Evolutionary conservation across 2,888 invertebrate genomes (phyloP), one percentile per base, ranked within the genome.

Genomic region (Patella pellucida): DNA sequence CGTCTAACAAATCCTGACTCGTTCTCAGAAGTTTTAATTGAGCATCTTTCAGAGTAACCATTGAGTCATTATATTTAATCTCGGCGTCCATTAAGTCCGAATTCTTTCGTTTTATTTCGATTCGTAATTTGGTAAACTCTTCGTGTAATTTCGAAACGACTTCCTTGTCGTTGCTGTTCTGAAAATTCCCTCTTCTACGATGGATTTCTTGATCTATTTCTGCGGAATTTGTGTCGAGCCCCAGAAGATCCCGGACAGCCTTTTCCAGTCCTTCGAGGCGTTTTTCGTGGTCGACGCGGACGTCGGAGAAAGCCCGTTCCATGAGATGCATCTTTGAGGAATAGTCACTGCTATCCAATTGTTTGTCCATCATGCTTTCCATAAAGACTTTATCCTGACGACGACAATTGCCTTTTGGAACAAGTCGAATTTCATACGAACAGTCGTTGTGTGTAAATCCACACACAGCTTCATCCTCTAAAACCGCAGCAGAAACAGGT

Each of bases 51-150:
- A 85, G 68, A 14, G 79, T 72, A 54, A 75, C 76, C 11, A 77
- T 72, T 0, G 84, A 86, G 72, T 86, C 86, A 75, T 88, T 87
- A 67, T 86, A 77, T 73, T 82, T 82, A 19, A 81, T 77, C 74
- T 80, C 78, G 5, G 82, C 74, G 16, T 84, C 84, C 12, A 84
- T 69, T n/a, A 88, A 74, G 51, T 82, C 81, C 2, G 81, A 75
- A 7, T 82, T 84, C 77, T 84, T 84, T 67, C 77, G 70, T 54
- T 75, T 81, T 2, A 87, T 62, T 3, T 82, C 78, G 3, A 80
- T 76, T 3, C 86, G 73, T 52, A 87, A 77, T 19, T 74, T 81
- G 50, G 81, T 77, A 68, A 86, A 86, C 76, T 87, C 85, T 41
- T 80, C 78, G 75, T 86, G 84, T 9, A 84, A 71, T 70, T 76